These are phyloP conservation scores for Spheniscus mendiculus DNA, from an alignment of 2,113 vertebrate species.

Conservation along the genomic window DNA sequence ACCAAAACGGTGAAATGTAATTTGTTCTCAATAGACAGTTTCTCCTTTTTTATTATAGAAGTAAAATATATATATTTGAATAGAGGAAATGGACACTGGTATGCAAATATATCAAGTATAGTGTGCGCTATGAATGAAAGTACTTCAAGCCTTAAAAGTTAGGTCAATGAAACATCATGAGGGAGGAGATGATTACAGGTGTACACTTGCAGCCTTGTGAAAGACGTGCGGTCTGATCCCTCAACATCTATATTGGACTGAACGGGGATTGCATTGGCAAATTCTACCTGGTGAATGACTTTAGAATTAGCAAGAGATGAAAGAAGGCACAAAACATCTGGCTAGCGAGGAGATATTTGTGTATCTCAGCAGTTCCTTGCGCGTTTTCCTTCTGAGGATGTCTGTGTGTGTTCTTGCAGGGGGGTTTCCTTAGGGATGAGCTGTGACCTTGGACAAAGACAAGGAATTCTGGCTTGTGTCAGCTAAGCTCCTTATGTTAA, in stretches of 20 bases:
- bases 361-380: background rate
- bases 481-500: background rate
- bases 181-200: background rate
- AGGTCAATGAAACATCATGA: background rate
- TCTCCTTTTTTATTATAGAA: background rate
- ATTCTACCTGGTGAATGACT: background rate
- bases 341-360: background rate
- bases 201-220: background rate
- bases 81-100: background rate
- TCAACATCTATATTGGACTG: rapidly evolving
- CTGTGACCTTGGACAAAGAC: background rate
- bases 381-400: background rate
- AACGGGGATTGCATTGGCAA: background rate
- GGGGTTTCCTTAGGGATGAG: background rate
- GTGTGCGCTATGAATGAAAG: background rate
- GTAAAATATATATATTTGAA: background rate
- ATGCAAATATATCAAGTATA: background rate
- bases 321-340: background rate
- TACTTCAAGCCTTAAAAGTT: background rate
- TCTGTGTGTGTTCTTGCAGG: background rate
- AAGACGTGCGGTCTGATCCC: background rate
- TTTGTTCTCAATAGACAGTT: background rate
- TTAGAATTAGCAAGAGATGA: background rate
- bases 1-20: background rate
- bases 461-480: background rate